Percentiles rank a stretch among this genome's conserved stretches.
Conservation (phyloP, 2,888 invertebrate genomes). For the Leptarthrus brevirostris region DNA sequence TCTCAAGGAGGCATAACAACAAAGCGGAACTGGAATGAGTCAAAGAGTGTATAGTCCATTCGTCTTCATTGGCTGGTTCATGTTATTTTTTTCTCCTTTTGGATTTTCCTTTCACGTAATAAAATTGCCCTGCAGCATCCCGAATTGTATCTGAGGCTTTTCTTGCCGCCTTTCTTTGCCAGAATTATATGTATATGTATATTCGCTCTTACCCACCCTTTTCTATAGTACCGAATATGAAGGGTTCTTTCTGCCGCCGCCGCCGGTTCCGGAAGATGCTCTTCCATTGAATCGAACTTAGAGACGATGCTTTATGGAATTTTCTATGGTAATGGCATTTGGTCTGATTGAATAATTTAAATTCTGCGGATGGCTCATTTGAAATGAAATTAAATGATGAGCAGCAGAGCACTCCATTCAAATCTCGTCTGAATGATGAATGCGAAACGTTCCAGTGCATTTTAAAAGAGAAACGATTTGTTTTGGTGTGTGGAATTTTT, state of each 20-base stretch:
- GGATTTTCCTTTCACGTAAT: slow-evolving; percentile 22
- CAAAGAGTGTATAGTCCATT: neutral
- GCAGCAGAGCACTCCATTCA: neutral
- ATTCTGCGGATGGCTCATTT: slow-evolving; percentile 38
- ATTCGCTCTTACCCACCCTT: neutral
- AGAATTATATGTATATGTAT: neutral
- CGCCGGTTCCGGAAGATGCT: neutral
- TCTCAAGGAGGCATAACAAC: neutral
- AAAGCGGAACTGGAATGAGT: neutral
- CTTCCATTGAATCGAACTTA: slow-evolving; percentile 8
- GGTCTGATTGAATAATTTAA: slow-evolving; percentile 41
- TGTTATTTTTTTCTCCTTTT: neutral
- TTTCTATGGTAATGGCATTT: slow-evolving; percentile 32
- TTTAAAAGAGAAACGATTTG: too few species aligned
- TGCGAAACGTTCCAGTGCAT: neutral
- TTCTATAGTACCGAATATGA: neutral
- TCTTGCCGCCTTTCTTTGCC: neutral
- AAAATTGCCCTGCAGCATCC: slow-evolving; percentile 31
- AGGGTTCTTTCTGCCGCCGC: too few species aligned
- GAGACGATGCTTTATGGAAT: slow-evolving; percentile 41
- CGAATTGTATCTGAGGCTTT: neutral
- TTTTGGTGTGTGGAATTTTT: too few species aligned
- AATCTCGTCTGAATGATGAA: slow-evolving; percentile 4
- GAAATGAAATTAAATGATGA: slow-evolving; percentile 28
- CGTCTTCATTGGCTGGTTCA: neutral